A percentile compares a stretch with the other conserved stretches of the same genome.
phyloP scores from a whole-genome alignment of 2,888 invertebrate species.

The Lycaena phlaeas region DNA sequence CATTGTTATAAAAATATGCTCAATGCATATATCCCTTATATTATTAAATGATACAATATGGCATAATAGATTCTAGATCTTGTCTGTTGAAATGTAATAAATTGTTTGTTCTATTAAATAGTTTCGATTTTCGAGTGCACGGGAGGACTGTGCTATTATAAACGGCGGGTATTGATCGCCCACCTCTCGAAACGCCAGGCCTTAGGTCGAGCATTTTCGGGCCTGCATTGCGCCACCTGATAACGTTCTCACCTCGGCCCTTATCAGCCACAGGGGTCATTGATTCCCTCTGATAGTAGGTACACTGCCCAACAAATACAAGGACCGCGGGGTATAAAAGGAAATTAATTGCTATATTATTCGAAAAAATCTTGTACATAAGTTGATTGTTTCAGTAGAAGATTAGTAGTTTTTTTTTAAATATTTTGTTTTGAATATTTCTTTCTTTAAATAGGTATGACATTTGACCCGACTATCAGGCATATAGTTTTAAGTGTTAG shows the following conservation, averaged over 20 bases:
- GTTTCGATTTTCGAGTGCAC: slow-evolving; percentile 7
- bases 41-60: too few species aligned
- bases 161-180: slow-evolving; percentile 36
- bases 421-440: too few species aligned
- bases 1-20: too few species aligned
- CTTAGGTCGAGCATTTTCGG: slow-evolving; percentile 38
- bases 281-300: slow-evolving; percentile 39
- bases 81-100: background rate
- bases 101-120: slow-evolving; percentile 8
- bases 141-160: slow-evolving; percentile 14
- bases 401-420: background rate
- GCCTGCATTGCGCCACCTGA: slow-evolving; percentile 61
- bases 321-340: too few species aligned
- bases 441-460: background rate
- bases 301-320: background rate
- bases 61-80: too few species aligned
- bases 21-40: too few species aligned
- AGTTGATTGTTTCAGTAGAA: background rate
- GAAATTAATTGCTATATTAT: too few species aligned
- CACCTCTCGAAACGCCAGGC: slow-evolving; percentile 28
- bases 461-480: slow-evolving; percentile 1
- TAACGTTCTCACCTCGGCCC: slow-evolving; percentile 41
- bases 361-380: too few species aligned
- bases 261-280: slow-evolving; percentile 45
- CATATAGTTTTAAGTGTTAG: background rate